Percentiles rank a stretch among this genome's conserved stretches.
Conservation (phyloP, 2,888 invertebrate genomes). For the Agriopis marginaria region DNA sequence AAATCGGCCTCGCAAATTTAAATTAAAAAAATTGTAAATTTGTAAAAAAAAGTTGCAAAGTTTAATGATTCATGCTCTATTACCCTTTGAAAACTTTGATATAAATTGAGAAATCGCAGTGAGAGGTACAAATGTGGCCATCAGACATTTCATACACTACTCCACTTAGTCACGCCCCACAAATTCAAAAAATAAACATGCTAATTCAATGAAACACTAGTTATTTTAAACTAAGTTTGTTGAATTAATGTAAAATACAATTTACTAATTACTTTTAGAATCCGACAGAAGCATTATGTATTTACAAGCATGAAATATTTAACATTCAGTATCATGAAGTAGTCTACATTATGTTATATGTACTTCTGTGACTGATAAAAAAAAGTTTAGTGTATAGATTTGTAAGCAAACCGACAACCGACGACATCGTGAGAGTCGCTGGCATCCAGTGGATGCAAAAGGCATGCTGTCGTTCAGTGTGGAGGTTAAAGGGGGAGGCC, state of each 20-base stretch:
- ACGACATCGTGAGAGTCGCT: too few relatives aligned
- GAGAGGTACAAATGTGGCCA: constrained; percentile 62
- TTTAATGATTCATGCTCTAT: constrained; percentile 66
- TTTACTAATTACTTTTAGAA: neutral
- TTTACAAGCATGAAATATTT: neutral
- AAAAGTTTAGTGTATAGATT: too few relatives aligned
- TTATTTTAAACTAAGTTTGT: constrained; percentile 1
- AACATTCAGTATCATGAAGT: neutral
- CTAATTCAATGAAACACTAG: constrained; percentile 16
- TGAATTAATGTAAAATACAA: neutral
- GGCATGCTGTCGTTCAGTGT: too few relatives aligned
- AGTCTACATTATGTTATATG: too few relatives aligned
- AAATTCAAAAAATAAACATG: constrained; percentile 36
- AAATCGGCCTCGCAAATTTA: constrained; percentile 14
- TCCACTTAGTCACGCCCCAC: constrained; percentile 43
- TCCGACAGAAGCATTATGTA: neutral
- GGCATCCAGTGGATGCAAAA: too few relatives aligned
- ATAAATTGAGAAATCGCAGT: constrained; percentile 65
- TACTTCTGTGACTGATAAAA: too few relatives aligned
- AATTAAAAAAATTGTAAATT: constrained; percentile 12
- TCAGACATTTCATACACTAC: constrained; percentile 49
- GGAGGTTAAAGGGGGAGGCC: too few relatives aligned
- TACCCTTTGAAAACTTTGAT: constrained; percentile 65
- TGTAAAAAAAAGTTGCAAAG: constrained; percentile 26
- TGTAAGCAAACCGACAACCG: too few relatives aligned